Base-by-base conservation (phyloP, 1,140 invertebrate genomes). In the Thereuonema tuberculata region DNA sequence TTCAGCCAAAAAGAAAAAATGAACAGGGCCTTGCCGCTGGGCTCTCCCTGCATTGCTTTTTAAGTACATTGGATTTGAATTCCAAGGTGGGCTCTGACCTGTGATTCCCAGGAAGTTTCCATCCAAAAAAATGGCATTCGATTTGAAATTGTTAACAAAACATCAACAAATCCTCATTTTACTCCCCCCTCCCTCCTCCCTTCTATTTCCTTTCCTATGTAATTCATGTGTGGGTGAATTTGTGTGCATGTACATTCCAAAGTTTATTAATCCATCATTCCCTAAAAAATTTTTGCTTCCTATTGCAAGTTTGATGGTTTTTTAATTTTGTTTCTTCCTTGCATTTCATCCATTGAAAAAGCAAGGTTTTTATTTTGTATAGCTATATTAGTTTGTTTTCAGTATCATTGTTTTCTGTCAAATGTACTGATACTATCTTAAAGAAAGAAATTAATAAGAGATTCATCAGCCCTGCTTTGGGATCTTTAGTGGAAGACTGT, bases 71-170 rank as follows among this genome's bases (percentile, higher is more conserved):
- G 5, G 17, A 20, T 5, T 21, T 50, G n/a, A n/a, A 21, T 50
- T 24, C 53, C 53, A 55, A 55, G 53, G 53, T 26, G 53, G 53
- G 24, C 53, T 55, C 53, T 50, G 53, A 55, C 53, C 53, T 55
- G 53, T 55, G 53, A 55, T 55, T 5, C 23, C 48, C 23, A 14
- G 5, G 5, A 50, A 20, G 17, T 55, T 55, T n/a, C n/a, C n/a
- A n/a, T n/a, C n/a, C n/a, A n/a, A n/a, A n/a, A n/a, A n/a, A n/a
- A n/a, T n/a, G n/a, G n/a, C n/a, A n/a, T n/a, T n/a, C n/a, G n/a
- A n/a, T n/a, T n/a, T n/a, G n/a, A n/a, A n/a, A n/a, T n/a, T n/a
- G n/a, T n/a, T n/a, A n/a, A n/a, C n/a, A n/a, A n/a, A n/a, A n/a
- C n/a, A n/a, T n/a, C n/a, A n/a, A n/a, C n/a, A n/a, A n/a, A 55